Evolutionary conservation across 2,797 vertebrate species (phyloP), one percentile per base, ranked within the genome.

Genomic region (Ctenopoma kingsleyae): DNA sequence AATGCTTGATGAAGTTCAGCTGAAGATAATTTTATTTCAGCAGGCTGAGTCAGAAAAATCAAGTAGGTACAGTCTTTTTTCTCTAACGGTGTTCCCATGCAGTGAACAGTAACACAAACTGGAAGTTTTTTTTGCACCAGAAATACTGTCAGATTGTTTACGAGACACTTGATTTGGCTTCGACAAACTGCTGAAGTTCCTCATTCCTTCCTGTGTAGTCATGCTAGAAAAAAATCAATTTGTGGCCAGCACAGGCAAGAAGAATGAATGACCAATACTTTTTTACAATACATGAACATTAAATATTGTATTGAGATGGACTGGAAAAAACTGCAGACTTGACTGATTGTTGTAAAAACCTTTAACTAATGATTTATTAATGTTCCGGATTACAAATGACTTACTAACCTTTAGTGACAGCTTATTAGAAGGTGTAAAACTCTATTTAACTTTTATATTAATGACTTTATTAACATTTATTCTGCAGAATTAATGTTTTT

Each of bases 381-480:
- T 43, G 46, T 47, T 47, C n/a, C 49, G 13, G 49, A 54, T 40
- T 27, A 23, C 23, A 76, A 71, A 82, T 55, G 35, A 52, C 59
- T 43, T 22, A 11, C 43, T 55, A 79, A 67, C 76, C 61, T 77
- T 75, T 67, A 50, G 40, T 32, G 43, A 60, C 17, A 25, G 50
- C 62, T 72, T 58, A 66, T 51, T 67, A 75, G 46, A 55, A 38
- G 36, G 73, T 44, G 40, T 41, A 30, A 56, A 52, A 30, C 25
- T 74, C 19, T 44, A 43, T 43, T 43, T n/a, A n/a, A 2, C 3
- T n/a, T 40, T 8, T 47, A 77, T 77, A 77, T 76, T 57, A 63
- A 74, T 69, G 36, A 59, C 61, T 64, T 69, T 71, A 63, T 59
- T 66, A 74, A 61, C 69, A 74, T 74, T 67, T 74, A n/a, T 49